Evolutionary conservation across 2,888 invertebrate genomes (phyloP), one percentile per base, ranked within the genome.

Genomic region (Caenorhabditis wallacei): DNA sequence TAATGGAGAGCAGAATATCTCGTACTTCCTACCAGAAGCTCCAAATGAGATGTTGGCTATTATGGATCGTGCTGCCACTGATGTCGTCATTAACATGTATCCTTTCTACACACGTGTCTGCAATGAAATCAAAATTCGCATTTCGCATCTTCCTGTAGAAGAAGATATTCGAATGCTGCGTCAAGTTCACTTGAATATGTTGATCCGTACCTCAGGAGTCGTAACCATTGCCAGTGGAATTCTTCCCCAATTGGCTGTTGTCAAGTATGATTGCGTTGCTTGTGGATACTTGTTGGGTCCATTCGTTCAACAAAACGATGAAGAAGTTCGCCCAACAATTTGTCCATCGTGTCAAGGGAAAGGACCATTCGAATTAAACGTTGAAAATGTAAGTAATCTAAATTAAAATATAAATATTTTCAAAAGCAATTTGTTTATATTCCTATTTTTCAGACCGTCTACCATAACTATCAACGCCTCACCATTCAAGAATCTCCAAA

Each of bases 401-500:
- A n/a, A n/a, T n/a, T n/a, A n/a, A n/a, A n/a, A n/a, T n/a, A n/a
- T n/a, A n/a, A n/a, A n/a, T n/a, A n/a, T n/a, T n/a, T n/a, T 35
- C 35, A 35, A 35, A 30, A 3, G 30, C 8, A 40, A 22, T 68
- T 24, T 16, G 1, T 22, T 24, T 20, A 92, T 64, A 92, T n/a
- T n/a, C n/a, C n/a, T n/a, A n/a, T n/a, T n/a, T n/a, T n/a, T n/a
- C 95, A 98, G 95, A 99, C 99, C 0, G 93, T 99, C 7, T 99
- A 98, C 93, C 95, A 98, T 69, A 99, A 99, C 93, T 99, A 98
- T 92, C 99, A 99, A 93, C 96, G 97, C 91, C 95, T 99, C 48
- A 98, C 97, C 0, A 94, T 99, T 85, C 99, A 99, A 93, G 99
- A 99, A 93, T 97, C 97, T 2, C 99, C 99, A 0, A 97, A 98